A percentile compares a stretch with the other conserved stretches of the same genome.
phyloP scores from a whole-genome alignment of 2,888 invertebrate genomes.

The Aelia acuminata region DNA sequence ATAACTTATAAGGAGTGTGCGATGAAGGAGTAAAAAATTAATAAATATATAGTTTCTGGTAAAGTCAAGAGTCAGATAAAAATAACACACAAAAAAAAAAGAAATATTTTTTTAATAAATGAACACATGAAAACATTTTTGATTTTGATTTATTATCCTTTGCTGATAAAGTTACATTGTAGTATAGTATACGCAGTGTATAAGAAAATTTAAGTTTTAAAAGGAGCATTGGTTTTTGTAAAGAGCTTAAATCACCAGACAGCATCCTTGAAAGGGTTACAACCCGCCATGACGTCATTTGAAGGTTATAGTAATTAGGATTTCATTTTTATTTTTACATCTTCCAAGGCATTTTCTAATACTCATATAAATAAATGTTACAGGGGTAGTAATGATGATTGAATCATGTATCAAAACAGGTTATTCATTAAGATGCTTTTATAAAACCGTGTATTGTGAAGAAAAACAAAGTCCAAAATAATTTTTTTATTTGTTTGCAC shows the following conservation, averaged over 20 bases:
- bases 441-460: no score
- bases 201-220: not conserved
- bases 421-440: not conserved
- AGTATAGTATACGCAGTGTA: no score
- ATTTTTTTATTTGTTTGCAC: no score
- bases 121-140: no score
- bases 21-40: no score
- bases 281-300: conserved; percentile 8
- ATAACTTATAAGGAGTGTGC: no score
- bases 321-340: not conserved
- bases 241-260: not conserved
- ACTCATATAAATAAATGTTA: not conserved
- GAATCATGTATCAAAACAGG: not conserved
- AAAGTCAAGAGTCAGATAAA: no score
- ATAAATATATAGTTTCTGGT: no score
- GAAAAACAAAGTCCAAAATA: no score
- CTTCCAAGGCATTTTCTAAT: not conserved
- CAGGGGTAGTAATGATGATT: not conserved
- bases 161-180: no score
- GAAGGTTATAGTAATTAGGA: conserved; percentile 7
- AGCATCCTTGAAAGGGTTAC: conserved; percentile 12
- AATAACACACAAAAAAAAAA: no score
- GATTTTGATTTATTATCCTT: no score
- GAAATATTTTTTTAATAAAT: not conserved
- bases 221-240: not conserved